A percentile compares a stretch with the other conserved stretches of the same genome.
phyloP scores from a whole-genome alignment of 2,113 vertebrate species.

The Toxotes jaculatrix region DNA sequence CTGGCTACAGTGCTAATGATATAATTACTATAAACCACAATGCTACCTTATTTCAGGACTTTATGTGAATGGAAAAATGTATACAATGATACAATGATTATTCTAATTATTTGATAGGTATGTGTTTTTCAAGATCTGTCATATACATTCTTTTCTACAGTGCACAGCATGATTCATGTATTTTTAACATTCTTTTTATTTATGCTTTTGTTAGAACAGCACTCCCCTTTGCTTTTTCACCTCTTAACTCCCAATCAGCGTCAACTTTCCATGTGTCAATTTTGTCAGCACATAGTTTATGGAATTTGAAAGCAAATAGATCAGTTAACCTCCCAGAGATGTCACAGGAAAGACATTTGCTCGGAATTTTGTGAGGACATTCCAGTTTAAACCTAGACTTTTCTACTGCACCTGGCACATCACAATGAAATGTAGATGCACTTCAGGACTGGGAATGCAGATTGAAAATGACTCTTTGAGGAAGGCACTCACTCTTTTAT shows the following conservation, averaged over 20 bases:
- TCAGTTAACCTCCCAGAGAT: too few relatives aligned
- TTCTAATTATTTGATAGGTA: not conserved
- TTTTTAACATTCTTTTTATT: not conserved
- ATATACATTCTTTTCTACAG: not conserved
- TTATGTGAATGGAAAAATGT: not conserved
- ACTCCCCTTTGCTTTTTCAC: not conserved
- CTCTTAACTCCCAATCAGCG: too few relatives aligned
- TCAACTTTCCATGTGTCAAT: too few relatives aligned
- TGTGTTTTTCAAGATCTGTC: not conserved
- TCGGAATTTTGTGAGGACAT: not conserved
- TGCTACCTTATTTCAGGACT: too few relatives aligned
- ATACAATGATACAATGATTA: not conserved
- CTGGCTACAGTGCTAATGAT: too few relatives aligned
- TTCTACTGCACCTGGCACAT: not conserved
- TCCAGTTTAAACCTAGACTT: not conserved
- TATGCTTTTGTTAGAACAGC: not conserved
- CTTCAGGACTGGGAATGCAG: not conserved
- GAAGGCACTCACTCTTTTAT: slow-evolving; percentile 12
- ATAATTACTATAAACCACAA: too few relatives aligned
- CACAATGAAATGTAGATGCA: not conserved
- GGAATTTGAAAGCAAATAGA: too few relatives aligned
- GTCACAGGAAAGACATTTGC: too few relatives aligned
- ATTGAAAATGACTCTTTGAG: not conserved
- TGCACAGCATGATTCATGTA: not conserved
- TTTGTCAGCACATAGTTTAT: too few relatives aligned